Conservation (phyloP, 1,140 invertebrate species). For the Procambarus clarkii region DNA sequence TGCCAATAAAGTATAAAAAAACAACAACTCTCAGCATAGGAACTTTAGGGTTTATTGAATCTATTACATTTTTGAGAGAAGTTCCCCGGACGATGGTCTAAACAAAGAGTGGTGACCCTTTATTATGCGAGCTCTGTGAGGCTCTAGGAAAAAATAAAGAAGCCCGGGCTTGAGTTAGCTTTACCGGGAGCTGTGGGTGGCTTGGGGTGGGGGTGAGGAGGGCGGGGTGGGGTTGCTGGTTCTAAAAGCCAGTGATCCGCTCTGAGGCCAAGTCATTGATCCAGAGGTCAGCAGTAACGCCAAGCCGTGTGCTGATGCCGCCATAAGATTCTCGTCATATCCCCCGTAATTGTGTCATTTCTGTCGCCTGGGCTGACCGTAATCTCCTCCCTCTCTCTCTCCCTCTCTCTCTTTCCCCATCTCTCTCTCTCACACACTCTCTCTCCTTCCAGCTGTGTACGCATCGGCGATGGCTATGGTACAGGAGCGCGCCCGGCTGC, state of each 20-base stretch:
- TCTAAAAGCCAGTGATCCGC: not conserved
- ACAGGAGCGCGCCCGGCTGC: slow-evolving; percentile 76
- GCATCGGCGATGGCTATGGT: slow-evolving; percentile 48
- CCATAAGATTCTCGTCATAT: slow-evolving; percentile 47
- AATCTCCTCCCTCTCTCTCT: not conserved
- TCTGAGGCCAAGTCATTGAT: slow-evolving; percentile 18
- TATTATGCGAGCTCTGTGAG: not conserved
- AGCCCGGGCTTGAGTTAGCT: no score
- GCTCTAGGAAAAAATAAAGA: not conserved
- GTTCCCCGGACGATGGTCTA: no score
- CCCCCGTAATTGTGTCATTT: slow-evolving; percentile 44
- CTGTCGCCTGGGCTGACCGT: slow-evolving; percentile 47
- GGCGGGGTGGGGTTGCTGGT: no score
- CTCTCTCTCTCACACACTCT: not conserved
- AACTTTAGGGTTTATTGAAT: no score
- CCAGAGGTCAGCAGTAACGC: slow-evolving; percentile 25
- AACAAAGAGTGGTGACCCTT: not conserved
- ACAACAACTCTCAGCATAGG: no score
- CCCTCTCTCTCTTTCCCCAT: no score
- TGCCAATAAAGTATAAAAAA: no score
- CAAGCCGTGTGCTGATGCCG: slow-evolving; percentile 31
- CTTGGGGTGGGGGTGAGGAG: no score
- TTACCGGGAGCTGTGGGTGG: no score
- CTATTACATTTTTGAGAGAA: no score
- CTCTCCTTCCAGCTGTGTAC: slow-evolving; percentile 25